Evolutionary conservation across 1,140 invertebrate species (phyloP).

Genomic region (Drosophila albomicans): DNA sequence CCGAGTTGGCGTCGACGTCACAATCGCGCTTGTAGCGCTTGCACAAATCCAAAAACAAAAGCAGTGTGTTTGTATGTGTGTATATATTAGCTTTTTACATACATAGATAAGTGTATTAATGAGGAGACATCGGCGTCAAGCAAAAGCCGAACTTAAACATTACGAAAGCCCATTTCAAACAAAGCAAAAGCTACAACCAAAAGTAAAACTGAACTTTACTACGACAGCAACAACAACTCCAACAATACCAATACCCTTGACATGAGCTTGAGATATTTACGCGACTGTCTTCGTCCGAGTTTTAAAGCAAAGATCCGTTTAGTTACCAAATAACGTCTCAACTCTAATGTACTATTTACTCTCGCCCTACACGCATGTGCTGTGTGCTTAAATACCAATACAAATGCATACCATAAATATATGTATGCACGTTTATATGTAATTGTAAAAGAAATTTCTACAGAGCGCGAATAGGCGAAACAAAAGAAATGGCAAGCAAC

Average conservation of each 20-base stretch:
- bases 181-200: slow-evolving; percentile 58
- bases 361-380: slow-evolving; percentile 7
- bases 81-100: slow-evolving; percentile 33
- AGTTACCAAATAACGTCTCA: slow-evolving; percentile 12
- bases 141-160: slow-evolving; percentile 64
- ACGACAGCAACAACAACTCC: slow-evolving; percentile 10
- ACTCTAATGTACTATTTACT: slow-evolving; percentile 8
- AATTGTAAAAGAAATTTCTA: slow-evolving; percentile 22
- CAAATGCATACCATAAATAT: too few species aligned
- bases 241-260: slow-evolving; percentile 41
- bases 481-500: slow-evolving; percentile 28
- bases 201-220: slow-evolving; percentile 41
- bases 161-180: slow-evolving; percentile 74
- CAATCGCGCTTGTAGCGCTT: slow-evolving; percentile 48
- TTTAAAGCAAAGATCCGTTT: slow-evolving; percentile 13
- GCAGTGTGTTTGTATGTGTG: slow-evolving; percentile 19
- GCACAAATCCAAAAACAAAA: slow-evolving; percentile 55
- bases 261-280: slow-evolving; percentile 29
- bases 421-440: background rate
- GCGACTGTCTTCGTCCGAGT: background rate
- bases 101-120: slow-evolving; percentile 58
- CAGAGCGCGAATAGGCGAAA: slow-evolving; percentile 13
- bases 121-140: slow-evolving; percentile 58
- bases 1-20: slow-evolving; percentile 50
- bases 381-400: background rate